These are phyloP conservation scores for Caerostris extrusa DNA, from an alignment of 1,140 invertebrate genomes.

Conservation along the genomic window DNA sequence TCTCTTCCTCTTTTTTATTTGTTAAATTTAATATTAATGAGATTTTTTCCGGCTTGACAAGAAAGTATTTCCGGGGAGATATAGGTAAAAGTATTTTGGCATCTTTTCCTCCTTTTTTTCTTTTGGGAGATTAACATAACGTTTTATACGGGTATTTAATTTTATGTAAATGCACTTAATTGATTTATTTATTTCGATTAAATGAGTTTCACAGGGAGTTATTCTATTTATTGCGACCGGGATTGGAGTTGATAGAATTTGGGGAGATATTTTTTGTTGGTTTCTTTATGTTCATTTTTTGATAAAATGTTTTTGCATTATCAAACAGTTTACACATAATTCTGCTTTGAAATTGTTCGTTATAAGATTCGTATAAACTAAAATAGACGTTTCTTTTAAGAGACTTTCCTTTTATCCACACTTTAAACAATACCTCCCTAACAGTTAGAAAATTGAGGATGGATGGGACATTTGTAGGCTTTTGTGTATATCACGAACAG, in stretches of 20 bases:
- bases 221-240: neutral
- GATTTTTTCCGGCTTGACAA: conserved; percentile 46
- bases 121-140: neutral
- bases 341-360: no score
- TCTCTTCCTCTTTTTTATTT: neutral
- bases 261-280: neutral
- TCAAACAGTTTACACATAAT: no score
- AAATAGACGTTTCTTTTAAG: no score
- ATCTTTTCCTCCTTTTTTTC: neutral
- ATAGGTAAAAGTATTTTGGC: neutral
- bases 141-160: neutral
- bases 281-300: neutral
- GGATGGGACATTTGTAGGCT: no score
- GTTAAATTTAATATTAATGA: conserved; percentile 68
- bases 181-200: neutral
- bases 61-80: conserved; percentile 17
- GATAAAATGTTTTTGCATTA: no score
- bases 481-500: no score
- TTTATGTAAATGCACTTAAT: neutral
- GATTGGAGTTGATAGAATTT: neutral
- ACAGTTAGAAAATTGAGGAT: no score
- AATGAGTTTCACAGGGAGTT: neutral
- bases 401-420: no score
- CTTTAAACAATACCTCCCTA: no score
- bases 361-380: no score